Evolutionary conservation across 1,140 invertebrate genomes (phyloP), one percentile per base, ranked within the genome.

Genomic region (Muscidifurax raptorellus): DNA sequence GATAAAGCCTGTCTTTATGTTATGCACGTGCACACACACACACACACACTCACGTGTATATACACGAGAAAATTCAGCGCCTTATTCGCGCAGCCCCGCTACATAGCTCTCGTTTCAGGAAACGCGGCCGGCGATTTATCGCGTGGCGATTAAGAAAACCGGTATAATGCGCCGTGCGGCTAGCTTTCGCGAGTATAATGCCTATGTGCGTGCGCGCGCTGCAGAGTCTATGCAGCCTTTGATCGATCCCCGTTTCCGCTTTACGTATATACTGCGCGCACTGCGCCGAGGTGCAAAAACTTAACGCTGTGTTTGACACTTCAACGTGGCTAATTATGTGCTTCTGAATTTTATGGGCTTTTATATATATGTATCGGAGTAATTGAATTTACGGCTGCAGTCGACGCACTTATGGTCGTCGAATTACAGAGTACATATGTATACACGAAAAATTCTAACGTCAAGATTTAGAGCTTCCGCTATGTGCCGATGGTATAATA

Each of bases 61-160:
- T 18, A n/a, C 22, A 32, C 13, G 40, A 3, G 9, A 52, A 72
- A 71, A 52, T 71, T 30, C 79, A 72, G 79, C 15, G 67, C 79
- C 79, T 81, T 81, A 52, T 81, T 71, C 64, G 36, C 67, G 30
- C 28, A n/a, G 78, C 76, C 27, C 28, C 25, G 9, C 13, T 18
- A 25, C 76, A 15, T 15, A n/a, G 47, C 80, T 74, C 71, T 74
- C 44, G 28, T 82, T 75, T 82, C 6, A 67, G 75, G 13, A 85
- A 85, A 81, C 40, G 44, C 84, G 47, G 52, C n/a, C 52, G 59
- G 22, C 59, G 72, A 78, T 86, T 87, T 77, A 76, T 52, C 85
- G 32, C 75, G 77, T 52, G 71, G 71, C 75, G 83, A 79, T 86
- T 83, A 76, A 67, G 72, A 47, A 30, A 77, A 83, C 59, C 72